Evolutionary conservation across 2,797 vertebrate genomes (phyloP).

Genomic region (Aldrovandia affinis): DNA sequence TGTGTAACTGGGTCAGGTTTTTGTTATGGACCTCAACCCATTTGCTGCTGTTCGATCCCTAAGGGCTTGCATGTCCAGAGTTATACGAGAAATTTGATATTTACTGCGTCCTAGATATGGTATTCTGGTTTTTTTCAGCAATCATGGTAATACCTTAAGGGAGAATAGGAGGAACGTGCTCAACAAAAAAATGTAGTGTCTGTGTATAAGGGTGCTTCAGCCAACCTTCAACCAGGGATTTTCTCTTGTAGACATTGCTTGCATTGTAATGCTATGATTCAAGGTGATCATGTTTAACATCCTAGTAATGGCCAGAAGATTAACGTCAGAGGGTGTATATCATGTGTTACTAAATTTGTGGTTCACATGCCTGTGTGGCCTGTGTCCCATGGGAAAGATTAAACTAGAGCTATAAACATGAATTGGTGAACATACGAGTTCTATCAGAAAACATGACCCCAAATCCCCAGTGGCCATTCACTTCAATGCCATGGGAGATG

Average conservation of each 20-base stretch:
- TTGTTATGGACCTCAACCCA: neutral
- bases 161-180: neutral
- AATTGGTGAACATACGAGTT: neutral
- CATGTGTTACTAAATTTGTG: neutral
- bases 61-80: neutral
- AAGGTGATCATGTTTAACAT: too few relatives aligned
- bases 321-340: neutral
- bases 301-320: neutral
- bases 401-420: neutral
- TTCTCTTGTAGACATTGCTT: too few relatives aligned
- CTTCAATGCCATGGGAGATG: neutral
- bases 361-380: too few relatives aligned
- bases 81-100: neutral
- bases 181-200: neutral
- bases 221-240: neutral
- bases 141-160: neutral
- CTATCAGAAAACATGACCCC: neutral
- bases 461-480: too few relatives aligned
- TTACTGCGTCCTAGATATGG: neutral
- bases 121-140: neutral
- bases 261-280: too few relatives aligned
- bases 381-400: too few relatives aligned
- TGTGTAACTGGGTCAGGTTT: constrained; percentile 6
- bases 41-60: neutral
- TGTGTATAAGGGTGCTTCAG: neutral